These are phyloP conservation scores for Dromococcyx pavoninus DNA, from an alignment of 2,797 vertebrate species.

Conservation along the genomic window DNA sequence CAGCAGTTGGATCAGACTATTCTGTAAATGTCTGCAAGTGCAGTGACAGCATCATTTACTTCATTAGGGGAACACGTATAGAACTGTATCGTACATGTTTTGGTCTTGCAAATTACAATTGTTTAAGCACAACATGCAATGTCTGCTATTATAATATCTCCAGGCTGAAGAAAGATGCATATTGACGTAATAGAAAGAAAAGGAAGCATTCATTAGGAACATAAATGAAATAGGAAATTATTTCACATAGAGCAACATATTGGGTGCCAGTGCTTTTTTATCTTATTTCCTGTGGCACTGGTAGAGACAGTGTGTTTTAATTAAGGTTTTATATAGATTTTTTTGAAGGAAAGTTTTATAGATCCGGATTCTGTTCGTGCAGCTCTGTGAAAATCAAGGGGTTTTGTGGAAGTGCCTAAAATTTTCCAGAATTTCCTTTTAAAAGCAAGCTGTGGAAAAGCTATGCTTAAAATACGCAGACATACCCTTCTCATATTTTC, in stretches of 20 bases:
- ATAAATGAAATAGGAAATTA: constrained; percentile 35
- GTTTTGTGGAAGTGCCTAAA: not conserved
- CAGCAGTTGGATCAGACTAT: not conserved
- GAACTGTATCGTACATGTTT: not conserved
- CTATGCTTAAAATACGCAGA: not conserved
- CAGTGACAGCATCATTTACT: not conserved
- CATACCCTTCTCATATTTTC: not conserved
- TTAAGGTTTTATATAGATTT: not conserved
- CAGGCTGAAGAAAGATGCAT: not conserved
- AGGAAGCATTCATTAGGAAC: not conserved
- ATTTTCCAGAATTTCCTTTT: constrained; percentile 7
- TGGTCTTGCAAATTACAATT: not conserved
- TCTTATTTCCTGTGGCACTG: not conserved
- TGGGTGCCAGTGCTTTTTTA: not conserved
- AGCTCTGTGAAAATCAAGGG: not conserved
- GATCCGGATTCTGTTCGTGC: not conserved
- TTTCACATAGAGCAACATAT: not conserved
- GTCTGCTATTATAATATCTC: not conserved
- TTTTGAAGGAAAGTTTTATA: not conserved
- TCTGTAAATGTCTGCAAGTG: rapidly evolving
- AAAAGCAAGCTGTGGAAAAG: not conserved
- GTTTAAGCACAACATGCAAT: not conserved
- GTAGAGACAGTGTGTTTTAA: not conserved
- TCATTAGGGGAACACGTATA: not conserved
- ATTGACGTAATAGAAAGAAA: constrained; percentile 12